Base-by-base conservation (phyloP, 2,113 vertebrate genomes). In the Oenanthe melanoleuca region DNA sequence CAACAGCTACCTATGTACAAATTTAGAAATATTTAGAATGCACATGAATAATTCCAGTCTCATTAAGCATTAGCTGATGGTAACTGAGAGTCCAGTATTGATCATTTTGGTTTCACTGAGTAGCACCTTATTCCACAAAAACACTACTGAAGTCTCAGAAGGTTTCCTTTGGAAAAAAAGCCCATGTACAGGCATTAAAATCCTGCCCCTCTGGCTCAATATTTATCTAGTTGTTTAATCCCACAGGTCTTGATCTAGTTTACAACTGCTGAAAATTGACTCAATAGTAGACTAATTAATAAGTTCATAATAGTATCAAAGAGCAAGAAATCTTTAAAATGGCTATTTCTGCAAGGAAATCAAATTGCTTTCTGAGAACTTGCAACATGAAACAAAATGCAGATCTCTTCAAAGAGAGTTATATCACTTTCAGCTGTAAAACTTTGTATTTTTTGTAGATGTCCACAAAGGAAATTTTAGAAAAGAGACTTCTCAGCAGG, bases 221-320 rank as follows among this genome's bases (percentile, higher is more conserved):
- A 95, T 88, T 92, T 93, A 73, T 86, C 74, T 82, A 86, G 70
- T 28, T 92, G 66, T 86, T 92, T 92, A 92, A 95, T 97, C 95
- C 94, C 92, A 70, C 26, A 66, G 81, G 92, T 94, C 94, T 80
- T 96, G 95, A 91, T 95, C 94, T 59, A 89, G 66, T 86, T 95
- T 96, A 93, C 8, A 20, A 44, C 34, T 89, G 71, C 88, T 86
- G 93, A 91, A 95, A 95, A 94, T 91, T 89, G 81, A 89, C 81
- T 95, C 55, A 57, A 50, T 80, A 86, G 81, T 59, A 82, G 87
- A 89, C 87, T 95, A 97, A 95, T 96, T 93, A 95, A 93, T 96
- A 96, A 89, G 63, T 95, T 95, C 88, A 92, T 95, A 93, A 96
- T 94, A 96, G 81, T 95, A 96, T 97, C 94, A 97, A 97, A 97